These are phyloP conservation scores for Gymnothorax reevesii DNA, from an alignment of 2,797 vertebrate species.

Conservation along the genomic window DNA sequence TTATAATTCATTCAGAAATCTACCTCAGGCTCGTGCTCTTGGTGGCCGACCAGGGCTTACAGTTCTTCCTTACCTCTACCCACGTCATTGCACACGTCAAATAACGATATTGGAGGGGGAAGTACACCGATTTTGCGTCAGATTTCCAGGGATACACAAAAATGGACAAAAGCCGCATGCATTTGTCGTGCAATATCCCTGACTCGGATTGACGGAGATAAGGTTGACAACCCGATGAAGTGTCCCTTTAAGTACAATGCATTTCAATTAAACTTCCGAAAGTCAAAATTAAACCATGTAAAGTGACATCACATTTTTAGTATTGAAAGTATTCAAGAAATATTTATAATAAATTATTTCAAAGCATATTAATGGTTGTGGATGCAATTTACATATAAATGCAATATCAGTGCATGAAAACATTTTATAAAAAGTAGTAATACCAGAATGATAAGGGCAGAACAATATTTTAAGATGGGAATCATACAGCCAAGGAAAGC, in stretches of 20 bases:
- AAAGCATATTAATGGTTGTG: slow-evolving; percentile 70
- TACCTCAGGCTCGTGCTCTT: too few relatives aligned
- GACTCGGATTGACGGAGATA: too few relatives aligned
- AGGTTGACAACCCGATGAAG: too few relatives aligned
- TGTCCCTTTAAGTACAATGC: neutral
- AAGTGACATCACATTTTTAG: neutral
- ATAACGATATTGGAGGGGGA: too few relatives aligned
- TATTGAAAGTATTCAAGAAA: neutral
- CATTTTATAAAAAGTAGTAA: slow-evolving; percentile 18
- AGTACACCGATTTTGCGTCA: too few relatives aligned
- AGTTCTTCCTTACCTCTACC: too few relatives aligned
- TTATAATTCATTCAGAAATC: too few relatives aligned
- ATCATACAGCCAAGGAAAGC: slow-evolving; percentile 32
- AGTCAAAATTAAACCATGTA: neutral
- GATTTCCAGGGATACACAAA: too few relatives aligned
- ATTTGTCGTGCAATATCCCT: too few relatives aligned
- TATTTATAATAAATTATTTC: slow-evolving; percentile 48
- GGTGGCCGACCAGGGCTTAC: too few relatives aligned
- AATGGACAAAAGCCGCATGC: too few relatives aligned
- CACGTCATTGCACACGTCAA: too few relatives aligned
- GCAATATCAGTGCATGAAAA: slow-evolving; percentile 43
- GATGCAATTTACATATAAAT: slow-evolving; percentile 56
- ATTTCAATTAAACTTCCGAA: neutral
- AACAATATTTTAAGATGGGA: slow-evolving; percentile 45
- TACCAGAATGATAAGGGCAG: slow-evolving; percentile 19